Conservation (phyloP, 2,113 vertebrate species). For the Pavo muticus region DNA sequence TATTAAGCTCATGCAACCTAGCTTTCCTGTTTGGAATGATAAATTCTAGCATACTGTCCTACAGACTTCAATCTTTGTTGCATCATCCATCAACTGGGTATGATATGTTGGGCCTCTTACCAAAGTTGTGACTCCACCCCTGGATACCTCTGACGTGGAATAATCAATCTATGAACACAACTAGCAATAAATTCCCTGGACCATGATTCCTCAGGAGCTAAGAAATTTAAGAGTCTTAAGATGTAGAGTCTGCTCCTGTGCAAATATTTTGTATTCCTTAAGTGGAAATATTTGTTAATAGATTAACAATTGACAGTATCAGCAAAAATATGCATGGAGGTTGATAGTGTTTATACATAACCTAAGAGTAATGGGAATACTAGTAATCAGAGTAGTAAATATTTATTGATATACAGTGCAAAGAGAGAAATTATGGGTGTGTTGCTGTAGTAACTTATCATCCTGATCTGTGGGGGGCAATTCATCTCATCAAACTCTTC, state of each 20-base stretch:
- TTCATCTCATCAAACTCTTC: not conserved
- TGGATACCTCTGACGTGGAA: not conserved
- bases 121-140: not conserved
- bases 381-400: not conserved
- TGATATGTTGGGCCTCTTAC: not conserved
- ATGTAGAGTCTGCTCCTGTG: not conserved
- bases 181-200: not conserved
- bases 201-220: not conserved
- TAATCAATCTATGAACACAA: not conserved
- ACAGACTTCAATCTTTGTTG: not conserved
- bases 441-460: not conserved
- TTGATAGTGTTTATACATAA: not conserved
- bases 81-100: rapidly evolving
- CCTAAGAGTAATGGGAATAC: not conserved
- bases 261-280: not conserved
- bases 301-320: not conserved
- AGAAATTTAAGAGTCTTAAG: not conserved
- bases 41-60: not conserved
- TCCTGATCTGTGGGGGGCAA: not conserved
- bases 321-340: not conserved
- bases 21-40: not conserved
- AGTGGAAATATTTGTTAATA: not conserved
- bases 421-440: not conserved
- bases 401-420: not conserved
- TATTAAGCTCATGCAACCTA: not conserved